Evolutionary conservation across 2,888 invertebrate genomes (phyloP).

Genomic region (Gymnosoma rotundatum): DNA sequence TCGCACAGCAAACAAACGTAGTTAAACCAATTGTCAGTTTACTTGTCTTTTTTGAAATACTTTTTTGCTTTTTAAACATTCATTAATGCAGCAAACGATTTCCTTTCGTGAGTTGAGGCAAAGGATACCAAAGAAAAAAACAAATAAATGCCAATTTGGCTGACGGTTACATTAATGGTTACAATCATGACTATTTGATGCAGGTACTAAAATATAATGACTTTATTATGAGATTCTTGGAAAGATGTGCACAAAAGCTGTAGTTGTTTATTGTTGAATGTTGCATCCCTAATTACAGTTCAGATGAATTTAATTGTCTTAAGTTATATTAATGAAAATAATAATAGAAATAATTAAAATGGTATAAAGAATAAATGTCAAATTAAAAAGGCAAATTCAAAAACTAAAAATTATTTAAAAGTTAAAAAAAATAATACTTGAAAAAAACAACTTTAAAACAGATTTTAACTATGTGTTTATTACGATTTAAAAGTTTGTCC

Average conservation of each 20-base stretch:
- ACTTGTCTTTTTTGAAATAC: neutral
- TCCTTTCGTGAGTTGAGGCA: slow-evolving; percentile 15
- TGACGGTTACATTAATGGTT: slow-evolving; percentile 14
- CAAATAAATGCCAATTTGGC: slow-evolving; percentile 18
- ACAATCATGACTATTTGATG: slow-evolving; percentile 5
- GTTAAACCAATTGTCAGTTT: slow-evolving; percentile 35
- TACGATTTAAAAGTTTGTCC: no score
- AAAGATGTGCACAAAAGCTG: neutral
- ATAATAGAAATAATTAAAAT: no score
- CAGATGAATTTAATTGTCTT: slow-evolving; percentile 9
- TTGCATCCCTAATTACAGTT: neutral
- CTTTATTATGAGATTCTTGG: neutral
- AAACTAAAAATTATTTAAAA: no score
- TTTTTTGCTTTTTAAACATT: slow-evolving; percentile 20
- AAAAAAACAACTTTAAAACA: no score
- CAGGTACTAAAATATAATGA: slow-evolving; percentile 4
- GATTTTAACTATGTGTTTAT: no score
- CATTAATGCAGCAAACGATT: neutral
- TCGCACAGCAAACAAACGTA: slow-evolving; percentile 26
- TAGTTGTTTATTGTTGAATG: neutral
- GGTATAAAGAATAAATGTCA: no score
- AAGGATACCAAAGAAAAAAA: neutral
- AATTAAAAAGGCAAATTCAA: no score
- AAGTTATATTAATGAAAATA: slow-evolving; percentile 6
- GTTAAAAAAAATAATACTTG: no score